phyloP scores from a whole-genome alignment of 2,797 vertebrate species.

The Falco concolor region DNA sequence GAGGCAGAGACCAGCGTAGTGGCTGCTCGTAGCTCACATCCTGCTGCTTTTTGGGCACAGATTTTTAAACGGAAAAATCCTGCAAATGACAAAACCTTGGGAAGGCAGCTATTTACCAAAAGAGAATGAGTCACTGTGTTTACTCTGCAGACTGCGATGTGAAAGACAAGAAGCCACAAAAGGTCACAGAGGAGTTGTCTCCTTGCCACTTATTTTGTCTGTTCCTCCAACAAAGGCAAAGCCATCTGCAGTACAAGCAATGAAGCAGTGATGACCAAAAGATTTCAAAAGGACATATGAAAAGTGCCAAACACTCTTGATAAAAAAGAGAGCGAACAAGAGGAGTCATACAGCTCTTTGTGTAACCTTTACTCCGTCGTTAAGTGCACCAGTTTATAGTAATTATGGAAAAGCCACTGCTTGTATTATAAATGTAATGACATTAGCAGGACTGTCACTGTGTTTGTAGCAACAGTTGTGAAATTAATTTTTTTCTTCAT shows the following conservation, averaged over 20 bases:
- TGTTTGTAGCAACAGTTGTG: constrained; percentile 39
- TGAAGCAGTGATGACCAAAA: neutral
- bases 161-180: constrained; percentile 7
- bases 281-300: neutral
- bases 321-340: neutral
- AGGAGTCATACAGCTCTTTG: neutral
- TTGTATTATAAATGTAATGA: constrained; percentile 25
- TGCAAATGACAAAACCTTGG: neutral
- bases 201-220: neutral
- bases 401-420: constrained; percentile 34
- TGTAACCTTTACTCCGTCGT: constrained; percentile 43
- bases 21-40: neutral
- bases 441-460: constrained; percentile 55
- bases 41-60: neutral
- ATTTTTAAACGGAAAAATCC: neutral
- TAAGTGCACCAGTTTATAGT: constrained; percentile 12
- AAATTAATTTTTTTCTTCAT: constrained; percentile 71
- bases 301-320: neutral
- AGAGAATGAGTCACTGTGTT: neutral
- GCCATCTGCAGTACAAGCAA: neutral
- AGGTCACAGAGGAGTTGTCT: neutral
- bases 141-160: neutral
- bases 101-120: neutral
- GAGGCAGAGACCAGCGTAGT: neutral
- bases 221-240: neutral